These are phyloP conservation scores for Halcyon malimbica DNA, from an alignment of 2,113 vertebrate genomes.

Conservation along the genomic window DNA sequence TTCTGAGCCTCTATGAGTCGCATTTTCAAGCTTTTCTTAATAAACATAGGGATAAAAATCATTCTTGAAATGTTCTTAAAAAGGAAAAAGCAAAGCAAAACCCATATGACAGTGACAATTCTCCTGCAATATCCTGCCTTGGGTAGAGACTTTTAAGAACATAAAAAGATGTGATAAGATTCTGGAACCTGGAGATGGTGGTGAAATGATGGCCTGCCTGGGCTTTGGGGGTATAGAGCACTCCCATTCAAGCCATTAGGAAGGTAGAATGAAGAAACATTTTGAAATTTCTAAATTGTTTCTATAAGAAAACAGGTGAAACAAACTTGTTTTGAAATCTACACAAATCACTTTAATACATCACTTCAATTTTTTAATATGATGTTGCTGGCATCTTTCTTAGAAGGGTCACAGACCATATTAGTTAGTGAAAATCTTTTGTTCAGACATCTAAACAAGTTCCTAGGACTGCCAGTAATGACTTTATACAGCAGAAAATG, in stretches of 20 bases:
- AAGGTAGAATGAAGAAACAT: neutral
- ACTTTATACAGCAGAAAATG: neutral
- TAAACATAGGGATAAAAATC: neutral
- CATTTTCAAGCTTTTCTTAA: neutral
- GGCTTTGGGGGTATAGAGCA: accelerated
- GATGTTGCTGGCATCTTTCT: neutral
- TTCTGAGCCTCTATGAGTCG: neutral
- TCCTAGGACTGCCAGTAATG: neutral
- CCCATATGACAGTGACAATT: neutral
- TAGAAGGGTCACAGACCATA: neutral
- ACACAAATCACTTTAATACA: no score
- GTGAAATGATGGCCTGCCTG: neutral
- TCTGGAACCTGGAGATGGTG: neutral
- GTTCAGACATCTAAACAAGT: neutral
- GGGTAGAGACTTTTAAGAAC: neutral
- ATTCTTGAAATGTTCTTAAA: neutral
- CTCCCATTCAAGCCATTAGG: neutral
- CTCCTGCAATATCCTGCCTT: neutral
- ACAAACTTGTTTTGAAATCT: neutral
- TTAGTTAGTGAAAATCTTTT: neutral
- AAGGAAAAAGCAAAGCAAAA: neutral
- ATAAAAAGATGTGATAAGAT: neutral
- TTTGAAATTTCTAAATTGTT: neutral
- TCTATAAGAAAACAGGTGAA: neutral
- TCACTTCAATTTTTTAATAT: neutral